Base-by-base conservation (phyloP, 2,888 invertebrate species). In the Xestia ashworthii region DNA sequence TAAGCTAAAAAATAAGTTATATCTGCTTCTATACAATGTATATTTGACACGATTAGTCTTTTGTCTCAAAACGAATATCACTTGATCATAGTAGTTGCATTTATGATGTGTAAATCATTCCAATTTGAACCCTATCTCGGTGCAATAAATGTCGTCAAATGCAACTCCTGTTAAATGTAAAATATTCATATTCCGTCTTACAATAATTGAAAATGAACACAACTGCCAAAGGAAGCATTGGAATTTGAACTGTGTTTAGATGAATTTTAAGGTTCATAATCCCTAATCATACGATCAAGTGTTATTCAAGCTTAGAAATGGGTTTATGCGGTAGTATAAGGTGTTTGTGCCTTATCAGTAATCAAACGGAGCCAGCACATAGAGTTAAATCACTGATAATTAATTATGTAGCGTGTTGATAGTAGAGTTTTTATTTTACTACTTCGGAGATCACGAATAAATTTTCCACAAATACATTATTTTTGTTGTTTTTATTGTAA, bases 361-460 rank as follows among this genome's bases (percentile, higher is more conserved):
- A 65, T 73, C 71, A 44, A 60, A 78, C 70, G 73, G 81, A 82
- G 82, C 82, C 76, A 90, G 89, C 91, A 92, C 91, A 78, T 91
- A 91, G 88, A 80, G 86, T 87, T 89, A 81, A 90, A 81, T 90
- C 93, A 93, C 94, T 71, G 75, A 87, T 73, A 58, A 81, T 79
- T 73, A 58, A 81, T 79, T 79, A 68, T 87, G 32, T 32, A 32
- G 32, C 32, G 32, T 32, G 90, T 94, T 93, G 82, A 91, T 88
- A 90, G 91, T 94, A 95, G 93, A 94, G 91, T 92, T 93, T 93
- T 95, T 95, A 95, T 95, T 95, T 96, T 95, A 95, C 88, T 95
- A 96, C 93, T 93, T 91, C 85, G 89, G 76, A 87, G 89, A 94
- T 95, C 96, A 96, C 94, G 91, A 96, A 95, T 96, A 96, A 94